phyloP scores from a whole-genome alignment of 1,140 invertebrate genomes.

The Amphibalanus amphitrite region DNA sequence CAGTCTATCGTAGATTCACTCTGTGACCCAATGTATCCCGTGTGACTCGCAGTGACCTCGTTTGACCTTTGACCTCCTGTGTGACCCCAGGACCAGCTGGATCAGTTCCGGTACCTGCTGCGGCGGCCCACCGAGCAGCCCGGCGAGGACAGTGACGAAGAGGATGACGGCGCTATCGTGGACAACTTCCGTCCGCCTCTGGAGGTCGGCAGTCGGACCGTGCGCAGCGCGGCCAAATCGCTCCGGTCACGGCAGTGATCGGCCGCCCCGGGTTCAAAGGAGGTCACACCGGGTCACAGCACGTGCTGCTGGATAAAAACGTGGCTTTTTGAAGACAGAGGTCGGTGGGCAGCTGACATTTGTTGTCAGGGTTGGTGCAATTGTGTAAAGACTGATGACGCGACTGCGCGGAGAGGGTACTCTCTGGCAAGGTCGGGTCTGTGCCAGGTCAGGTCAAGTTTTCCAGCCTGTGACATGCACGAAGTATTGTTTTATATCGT shows the following conservation, averaged over 20 bases:
- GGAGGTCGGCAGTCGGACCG: neutral
- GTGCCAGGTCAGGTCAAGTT: no score
- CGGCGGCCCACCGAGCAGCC: neutral
- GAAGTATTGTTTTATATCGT: no score
- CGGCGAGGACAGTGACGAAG: neutral
- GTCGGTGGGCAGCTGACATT: no score
- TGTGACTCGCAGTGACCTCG: neutral
- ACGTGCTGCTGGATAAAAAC: no score
- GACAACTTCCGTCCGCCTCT: neutral
- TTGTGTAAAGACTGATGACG: no score
- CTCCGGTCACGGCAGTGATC: neutral
- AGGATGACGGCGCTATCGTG: neutral
- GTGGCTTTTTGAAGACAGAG: no score
- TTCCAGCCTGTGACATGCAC: no score
- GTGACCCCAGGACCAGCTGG: neutral
- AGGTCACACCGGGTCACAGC: no score
- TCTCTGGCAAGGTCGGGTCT: no score
- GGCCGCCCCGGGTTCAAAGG: no score
- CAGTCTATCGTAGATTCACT: neutral
- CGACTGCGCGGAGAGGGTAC: no score
- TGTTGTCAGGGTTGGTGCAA: no score
- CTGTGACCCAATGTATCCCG: neutral
- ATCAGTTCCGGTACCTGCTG: neutral
- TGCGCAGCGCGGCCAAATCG: neutral
- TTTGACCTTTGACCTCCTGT: neutral